Conservation (phyloP, 2,113 vertebrate genomes). For the Sakesphorus luctuosus region DNA sequence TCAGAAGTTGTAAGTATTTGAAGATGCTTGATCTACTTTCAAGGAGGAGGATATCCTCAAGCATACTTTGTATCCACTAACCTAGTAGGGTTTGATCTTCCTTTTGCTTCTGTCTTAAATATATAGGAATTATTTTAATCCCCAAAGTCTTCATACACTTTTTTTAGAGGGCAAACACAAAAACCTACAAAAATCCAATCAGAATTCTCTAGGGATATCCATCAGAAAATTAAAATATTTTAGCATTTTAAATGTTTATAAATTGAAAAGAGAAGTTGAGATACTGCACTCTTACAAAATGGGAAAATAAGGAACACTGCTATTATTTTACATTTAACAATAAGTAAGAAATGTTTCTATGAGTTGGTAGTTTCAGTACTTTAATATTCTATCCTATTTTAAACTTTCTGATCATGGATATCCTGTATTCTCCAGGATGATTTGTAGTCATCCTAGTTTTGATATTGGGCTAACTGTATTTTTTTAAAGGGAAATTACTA, state of each 20-base stretch:
- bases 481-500: not conserved
- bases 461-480: not conserved
- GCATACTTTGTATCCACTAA: not conserved
- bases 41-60: not conserved
- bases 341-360: not conserved
- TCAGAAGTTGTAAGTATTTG: not conserved
- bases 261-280: not conserved
- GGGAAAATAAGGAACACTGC: not conserved
- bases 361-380: not conserved
- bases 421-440: not conserved
- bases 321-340: not conserved
- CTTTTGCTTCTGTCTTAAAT: not conserved
- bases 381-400: not conserved
- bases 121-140: not conserved
- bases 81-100: not conserved
- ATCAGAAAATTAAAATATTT: not conserved
- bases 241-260: not conserved
- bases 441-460: not conserved
- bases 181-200: not conserved
- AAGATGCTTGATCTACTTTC: not conserved
- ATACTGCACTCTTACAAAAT: rapidly evolving
- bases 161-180: not conserved
- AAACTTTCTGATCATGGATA: not conserved
- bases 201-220: not conserved
- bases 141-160: not conserved